Evolutionary conservation across 2,113 vertebrate genomes (phyloP), one percentile per base, ranked within the genome.

Genomic region (Ochotona curzoniae): DNA sequence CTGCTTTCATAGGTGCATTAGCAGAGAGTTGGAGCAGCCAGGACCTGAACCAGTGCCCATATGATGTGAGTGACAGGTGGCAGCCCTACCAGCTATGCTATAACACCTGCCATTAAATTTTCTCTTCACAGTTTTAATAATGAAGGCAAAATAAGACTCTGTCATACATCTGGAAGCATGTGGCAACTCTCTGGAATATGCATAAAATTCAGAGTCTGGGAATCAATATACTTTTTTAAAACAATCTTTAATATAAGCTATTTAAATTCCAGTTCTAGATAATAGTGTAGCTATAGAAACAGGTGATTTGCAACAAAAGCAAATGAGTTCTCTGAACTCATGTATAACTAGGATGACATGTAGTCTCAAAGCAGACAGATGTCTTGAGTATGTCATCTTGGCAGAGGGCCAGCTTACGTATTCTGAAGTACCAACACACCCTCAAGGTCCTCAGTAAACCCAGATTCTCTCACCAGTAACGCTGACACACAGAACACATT

Each of bases 191-290:
- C 17, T 30, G 14, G 25, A 30, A 82, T 79, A 91, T 30, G 14
- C 49, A 47, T 61, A 82, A 88, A 88, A 78, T 88, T 81, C 6
- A 81, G 94, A 93, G 44, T 5, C 54, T 89, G 47, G 23, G 8
- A 63, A 76, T 85, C 74, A 86, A 51, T 35, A 26, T 21, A 74
- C 9, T 60, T 76, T 44, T 49, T 80, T 93, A 80, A 80, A 57
- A 57, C 5, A 2, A 17, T 7, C 90, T 78, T 87, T 92, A 38
- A 84, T 49, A 70, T 1, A 87, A 90, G 28, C 57, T 74, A 75
- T 70, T 92, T 66, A 87, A 92, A 82, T 88, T 75, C 35, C 26
- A 90, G 17, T 70, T 76, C 23, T 82, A 86, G 60, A 73, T 49
- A 85, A 85, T 38, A 63, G 51, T 32, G 9, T 76, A 78, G 25